Evolutionary conservation across 1,140 invertebrate genomes (phyloP), one percentile per base, ranked within the genome.

Genomic region (Drosophila dunni): DNA sequence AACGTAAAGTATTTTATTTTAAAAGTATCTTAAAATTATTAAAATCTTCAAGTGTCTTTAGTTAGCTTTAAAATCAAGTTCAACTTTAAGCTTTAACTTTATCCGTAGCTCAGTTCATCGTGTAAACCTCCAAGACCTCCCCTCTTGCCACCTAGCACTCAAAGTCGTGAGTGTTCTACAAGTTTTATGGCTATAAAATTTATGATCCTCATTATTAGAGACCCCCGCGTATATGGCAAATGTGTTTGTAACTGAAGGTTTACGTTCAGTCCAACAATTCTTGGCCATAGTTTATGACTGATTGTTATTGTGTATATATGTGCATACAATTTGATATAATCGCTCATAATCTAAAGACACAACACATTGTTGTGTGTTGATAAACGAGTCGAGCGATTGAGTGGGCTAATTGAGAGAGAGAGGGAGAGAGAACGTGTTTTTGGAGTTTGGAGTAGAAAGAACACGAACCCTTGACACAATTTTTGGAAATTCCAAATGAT

Each of bases 141-240:
- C 2, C 17, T 20, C 17, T 20, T 20, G 2, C 17, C 2, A 20
- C 1, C 45, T 15, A n/a, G 11, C 6, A 33, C 5, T 29, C 5
- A 29, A 51, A 33, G 10, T 53, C 50, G 50, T 17, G 50, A 53
- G 33, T 53, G 50, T 36, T 53, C 50, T 53, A 53, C 29, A 36
- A 15, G 50, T 53, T 53, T 53, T 53, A 53, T 53, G 9, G 50
- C 50, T 15, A 53, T 53, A n/a, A n/a, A 53, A 53, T 53, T 53
- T 53, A 53, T 53, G 50, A 53, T 53, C 29, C 2, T 15, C 50
- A 53, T 53, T 34, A 53, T 34, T 15, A 53, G 33, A 53, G 33
- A 53, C 50, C 50, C 33, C 50, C 50, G 50, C 50, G 34, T 40
- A 40, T 40, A 40, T 20, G 17, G 50, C 10, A 53, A 51, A 53